Evolutionary conservation across 1,140 invertebrate genomes (phyloP).

Genomic region (Caerostris darwini): DNA sequence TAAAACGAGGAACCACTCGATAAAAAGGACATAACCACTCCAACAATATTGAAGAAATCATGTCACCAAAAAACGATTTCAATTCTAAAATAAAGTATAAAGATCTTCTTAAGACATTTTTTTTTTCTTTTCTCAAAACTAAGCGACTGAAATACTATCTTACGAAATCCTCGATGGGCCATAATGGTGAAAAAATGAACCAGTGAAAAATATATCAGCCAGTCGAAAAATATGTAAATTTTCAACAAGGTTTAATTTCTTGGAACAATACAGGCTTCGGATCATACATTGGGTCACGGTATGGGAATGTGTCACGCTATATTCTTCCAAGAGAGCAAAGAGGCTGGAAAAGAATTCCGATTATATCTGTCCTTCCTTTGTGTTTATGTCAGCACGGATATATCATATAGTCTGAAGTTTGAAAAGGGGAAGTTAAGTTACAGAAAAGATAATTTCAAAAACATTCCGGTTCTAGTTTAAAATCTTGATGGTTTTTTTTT

Average conservation of each 20-base stretch:
- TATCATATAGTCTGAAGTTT: too few species aligned
- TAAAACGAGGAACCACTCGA: neutral
- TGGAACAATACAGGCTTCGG: neutral
- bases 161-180: neutral
- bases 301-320: neutral
- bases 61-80: neutral
- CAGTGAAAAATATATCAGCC: neutral
- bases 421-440: too few species aligned
- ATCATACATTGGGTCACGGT: neutral
- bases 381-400: too few species aligned
- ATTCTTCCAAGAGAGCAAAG: too few species aligned
- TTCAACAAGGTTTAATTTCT: slow-evolving; percentile 42
- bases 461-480: too few species aligned
- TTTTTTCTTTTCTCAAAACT: neutral
- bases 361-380: too few species aligned
- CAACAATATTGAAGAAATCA: neutral
- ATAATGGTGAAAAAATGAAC: neutral
- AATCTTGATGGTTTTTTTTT: too few species aligned
- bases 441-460: too few species aligned
- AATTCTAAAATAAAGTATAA: neutral
- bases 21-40: neutral
- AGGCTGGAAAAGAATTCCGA: too few species aligned
- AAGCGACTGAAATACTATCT: neutral
- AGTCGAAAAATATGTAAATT: slow-evolving; percentile 39
- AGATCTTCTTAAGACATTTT: neutral